These are phyloP conservation scores for Cryptomyrus ogoouensis DNA, from an alignment of 2,113 vertebrate species.

Conservation along the genomic window DNA sequence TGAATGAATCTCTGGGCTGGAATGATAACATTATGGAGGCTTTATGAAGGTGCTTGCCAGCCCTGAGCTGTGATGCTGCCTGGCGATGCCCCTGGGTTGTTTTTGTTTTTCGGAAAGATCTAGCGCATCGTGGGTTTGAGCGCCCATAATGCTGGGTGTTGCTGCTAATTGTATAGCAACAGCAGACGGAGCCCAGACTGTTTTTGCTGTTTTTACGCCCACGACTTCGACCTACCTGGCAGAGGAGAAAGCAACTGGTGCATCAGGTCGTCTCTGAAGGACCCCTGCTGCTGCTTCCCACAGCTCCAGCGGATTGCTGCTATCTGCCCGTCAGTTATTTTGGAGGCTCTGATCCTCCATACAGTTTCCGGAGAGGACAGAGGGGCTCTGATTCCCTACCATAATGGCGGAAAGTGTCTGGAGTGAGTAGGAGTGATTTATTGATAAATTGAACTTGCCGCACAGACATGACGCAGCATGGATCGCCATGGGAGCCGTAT, in stretches of 20 bases:
- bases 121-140: neutral
- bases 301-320: neutral
- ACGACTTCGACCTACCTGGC: neutral
- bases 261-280: neutral
- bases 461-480: neutral
- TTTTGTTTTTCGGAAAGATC: neutral
- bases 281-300: neutral
- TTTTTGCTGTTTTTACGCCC: conserved; percentile 10
- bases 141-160: conserved; percentile 7
- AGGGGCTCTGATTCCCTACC: neutral
- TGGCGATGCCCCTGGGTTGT: conserved; percentile 9
- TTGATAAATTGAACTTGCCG: neutral
- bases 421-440: neutral
- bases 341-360: neutral
- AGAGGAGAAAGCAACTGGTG: neutral
- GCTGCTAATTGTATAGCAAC: conserved; percentile 21
- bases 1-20: conserved; percentile 15
- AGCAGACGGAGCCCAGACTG: conserved; percentile 7
- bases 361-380: neutral
- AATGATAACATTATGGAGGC: neutral
- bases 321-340: neutral
- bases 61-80: neutral
- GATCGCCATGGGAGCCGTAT: neutral
- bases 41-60: neutral
- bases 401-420: neutral